Conservation (phyloP, 2,888 invertebrate species). For the Scrobipalpa costella region DNA sequence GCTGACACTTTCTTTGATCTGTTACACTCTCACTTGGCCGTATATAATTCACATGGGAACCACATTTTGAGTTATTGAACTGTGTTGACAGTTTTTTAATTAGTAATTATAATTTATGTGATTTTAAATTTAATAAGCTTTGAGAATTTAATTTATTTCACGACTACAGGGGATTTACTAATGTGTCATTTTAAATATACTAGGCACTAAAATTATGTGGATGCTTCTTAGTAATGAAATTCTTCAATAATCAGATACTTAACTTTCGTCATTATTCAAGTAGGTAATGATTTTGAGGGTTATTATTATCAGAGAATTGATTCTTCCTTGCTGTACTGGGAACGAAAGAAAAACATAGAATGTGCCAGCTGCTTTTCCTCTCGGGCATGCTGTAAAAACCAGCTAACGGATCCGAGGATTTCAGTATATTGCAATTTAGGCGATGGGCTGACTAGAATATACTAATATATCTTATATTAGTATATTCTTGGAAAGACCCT, state of each 20-base stretch:
- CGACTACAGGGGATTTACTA: neutral
- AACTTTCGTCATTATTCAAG: too few species aligned
- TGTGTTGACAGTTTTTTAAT: conserved; percentile 35
- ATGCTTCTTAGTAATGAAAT: conserved; percentile 2
- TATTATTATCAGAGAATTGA: too few species aligned
- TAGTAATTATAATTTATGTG: conserved; percentile 33
- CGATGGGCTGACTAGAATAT: too few species aligned
- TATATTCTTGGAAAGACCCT: too few species aligned
- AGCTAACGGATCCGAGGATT: too few species aligned
- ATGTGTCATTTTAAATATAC: neutral
- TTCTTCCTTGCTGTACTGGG: too few species aligned
- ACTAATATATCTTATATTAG: too few species aligned
- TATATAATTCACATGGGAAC: conserved; percentile 40
- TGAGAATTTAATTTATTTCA: conserved; percentile 16
- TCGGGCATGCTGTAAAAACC: too few species aligned
- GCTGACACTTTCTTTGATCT: conserved; percentile 34
- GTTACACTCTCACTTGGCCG: conserved; percentile 30
- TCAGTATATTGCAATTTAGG: too few species aligned
- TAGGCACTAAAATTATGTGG: neutral
- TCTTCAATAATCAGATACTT: neutral
- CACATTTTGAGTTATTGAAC: conserved; percentile 30
- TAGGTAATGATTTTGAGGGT: too few species aligned
- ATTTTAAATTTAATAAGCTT: conserved; percentile 29
- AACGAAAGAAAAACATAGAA: too few species aligned
- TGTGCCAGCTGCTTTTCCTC: too few species aligned